Percentiles rank a stretch among this genome's conserved stretches.
Evolutionary conservation across 2,888 invertebrate genomes (phyloP).

Genomic region (Syritta pipiens): DNA sequence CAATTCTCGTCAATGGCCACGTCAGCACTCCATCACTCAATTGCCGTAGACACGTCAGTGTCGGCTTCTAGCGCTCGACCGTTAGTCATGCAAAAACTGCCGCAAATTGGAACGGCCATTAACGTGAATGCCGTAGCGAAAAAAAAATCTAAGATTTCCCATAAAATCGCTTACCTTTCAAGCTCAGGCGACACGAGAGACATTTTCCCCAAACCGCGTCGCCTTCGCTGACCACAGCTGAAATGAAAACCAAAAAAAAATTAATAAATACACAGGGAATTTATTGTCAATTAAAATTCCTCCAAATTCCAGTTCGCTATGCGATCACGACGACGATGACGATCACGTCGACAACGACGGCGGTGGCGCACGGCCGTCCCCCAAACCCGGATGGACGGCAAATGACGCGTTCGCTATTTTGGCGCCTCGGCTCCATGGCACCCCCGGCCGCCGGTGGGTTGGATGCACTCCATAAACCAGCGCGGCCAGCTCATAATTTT

Average conservation of each 20-base stretch:
- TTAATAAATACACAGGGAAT: conserved; percentile 31
- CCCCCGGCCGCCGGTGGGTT: conserved; percentile 23
- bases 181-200: no score
- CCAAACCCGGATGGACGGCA: conserved; percentile 42
- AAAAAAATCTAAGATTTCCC: conserved; percentile 1
- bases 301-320: conserved; percentile 48
- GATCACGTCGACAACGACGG: no score
- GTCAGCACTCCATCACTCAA: no score
- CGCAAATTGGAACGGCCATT: conserved; percentile 27
- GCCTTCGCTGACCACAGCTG: neutral
- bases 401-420: conserved; percentile 40
- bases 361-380: no score
- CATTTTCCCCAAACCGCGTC: neutral
- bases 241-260: conserved; percentile 24
- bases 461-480: conserved; percentile 53
- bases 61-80: no score
- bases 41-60: neutral
- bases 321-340: conserved; percentile 13
- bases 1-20: no score
- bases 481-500: conserved; percentile 52
- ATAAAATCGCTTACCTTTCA: neutral
- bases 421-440: conserved; percentile 49
- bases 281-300: conserved; percentile 66
- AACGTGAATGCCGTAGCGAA: conserved; percentile 4
- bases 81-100: neutral